Evolutionary conservation across 1,140 invertebrate species (phyloP), one percentile per base, ranked within the genome.

Genomic region (Neodiprion fabricii): DNA sequence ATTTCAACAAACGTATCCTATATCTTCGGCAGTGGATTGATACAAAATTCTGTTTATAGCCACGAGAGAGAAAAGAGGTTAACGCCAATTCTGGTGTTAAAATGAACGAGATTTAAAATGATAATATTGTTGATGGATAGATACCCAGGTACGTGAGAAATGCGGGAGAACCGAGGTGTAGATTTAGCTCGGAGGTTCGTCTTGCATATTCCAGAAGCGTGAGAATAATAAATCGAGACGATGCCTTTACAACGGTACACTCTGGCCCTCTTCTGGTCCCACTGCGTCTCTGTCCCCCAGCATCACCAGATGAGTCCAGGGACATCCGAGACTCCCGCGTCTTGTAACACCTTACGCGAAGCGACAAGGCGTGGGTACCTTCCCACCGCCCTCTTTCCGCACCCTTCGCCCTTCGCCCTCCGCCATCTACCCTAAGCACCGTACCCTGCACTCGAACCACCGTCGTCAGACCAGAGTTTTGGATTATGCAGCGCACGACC

Each of bases 401-500:
- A 61, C 11, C 53, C n/a, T 40, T 4, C 53, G n/a, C 53, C 53
- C n/a, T 40, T 40, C 28, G 17, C 17, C 17, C 17, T 21, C 17
- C 17, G 28, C 28, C 28, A 40, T 40, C 28, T 40, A 40, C 28
- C 28, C 28, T 40, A 40, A 40, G n/a, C 53, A 61, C 53, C 53
- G 11, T 12, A 61, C 53, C 9, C n/a, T 61, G n/a, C 53, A 12
- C 11, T 17, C 53, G 9, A 12, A 5, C 11, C 53, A 61, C 53
- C 3, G 53, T 61, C 53, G 4, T 61, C n/a, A 17, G 53, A 61
- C 28, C 28, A 5, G 53, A n/a, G 53, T 61, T 61, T 61, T 61
- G 53, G 53, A 61, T 61, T 61, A 61, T 61, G 53, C 53, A 61
- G n/a, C n/a, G 53, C 53, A 61, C 53, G n/a, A 61, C 53, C n/a